Conservation (phyloP, 2,888 invertebrate species). For the Rhagonycha fulva region DNA sequence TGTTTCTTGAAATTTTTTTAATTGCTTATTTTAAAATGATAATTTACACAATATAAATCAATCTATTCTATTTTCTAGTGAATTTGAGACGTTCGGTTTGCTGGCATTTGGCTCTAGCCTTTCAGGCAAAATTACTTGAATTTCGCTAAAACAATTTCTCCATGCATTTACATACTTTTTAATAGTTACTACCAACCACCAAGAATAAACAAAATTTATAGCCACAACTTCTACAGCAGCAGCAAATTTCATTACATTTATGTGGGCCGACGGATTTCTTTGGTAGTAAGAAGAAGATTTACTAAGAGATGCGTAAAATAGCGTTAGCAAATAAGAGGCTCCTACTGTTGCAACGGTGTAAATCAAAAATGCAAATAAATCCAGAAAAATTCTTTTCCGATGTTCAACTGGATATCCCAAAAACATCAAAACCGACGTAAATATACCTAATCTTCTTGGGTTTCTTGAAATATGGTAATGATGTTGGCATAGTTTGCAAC, state of each 20-base stretch:
- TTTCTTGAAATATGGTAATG: slow-evolving; percentile 56
- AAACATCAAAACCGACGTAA: slow-evolving; percentile 53
- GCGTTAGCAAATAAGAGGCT: slow-evolving; percentile 53
- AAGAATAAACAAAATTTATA: slow-evolving; percentile 55
- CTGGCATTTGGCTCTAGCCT: slow-evolving; percentile 33
- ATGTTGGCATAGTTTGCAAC: slow-evolving; percentile 63
- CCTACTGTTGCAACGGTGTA: slow-evolving; percentile 59
- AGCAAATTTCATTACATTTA: not conserved
- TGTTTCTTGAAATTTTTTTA: not conserved
- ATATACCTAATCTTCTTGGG: slow-evolving; percentile 51
- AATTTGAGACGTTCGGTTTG: not conserved
- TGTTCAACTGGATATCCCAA: slow-evolving; percentile 54
- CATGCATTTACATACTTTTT: slow-evolving; percentile 52
- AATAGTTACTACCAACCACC: slow-evolving; percentile 52
- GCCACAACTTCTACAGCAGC: slow-evolving; percentile 45
- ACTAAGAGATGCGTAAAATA: slow-evolving; percentile 50
- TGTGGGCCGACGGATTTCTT: not conserved
- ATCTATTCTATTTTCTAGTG: not conserved
- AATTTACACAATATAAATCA: not conserved
- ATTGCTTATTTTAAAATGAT: not conserved
- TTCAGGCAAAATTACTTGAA: slow-evolving; percentile 48
- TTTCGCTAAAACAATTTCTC: slow-evolving; percentile 48
- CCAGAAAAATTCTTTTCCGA: slow-evolving; percentile 56
- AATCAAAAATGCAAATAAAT: slow-evolving; percentile 56
- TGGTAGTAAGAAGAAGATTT: not conserved